Percentiles rank a stretch among this genome's conserved stretches.
These are phyloP conservation scores for Pseudorectes ferrugineus DNA, from an alignment of 2,113 vertebrate species.

Conservation along the genomic window DNA sequence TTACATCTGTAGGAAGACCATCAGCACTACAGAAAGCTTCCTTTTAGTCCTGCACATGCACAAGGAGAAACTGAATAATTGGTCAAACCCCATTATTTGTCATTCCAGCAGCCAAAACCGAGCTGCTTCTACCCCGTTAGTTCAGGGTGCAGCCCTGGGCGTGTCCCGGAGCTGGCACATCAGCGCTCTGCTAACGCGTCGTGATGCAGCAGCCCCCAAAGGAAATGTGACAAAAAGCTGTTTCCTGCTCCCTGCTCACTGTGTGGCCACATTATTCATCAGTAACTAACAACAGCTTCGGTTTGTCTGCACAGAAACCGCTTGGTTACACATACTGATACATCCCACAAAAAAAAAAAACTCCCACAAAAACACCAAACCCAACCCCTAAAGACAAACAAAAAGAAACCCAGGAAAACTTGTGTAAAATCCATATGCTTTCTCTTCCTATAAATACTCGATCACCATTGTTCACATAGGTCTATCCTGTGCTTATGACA, in stretches of 20 bases:
- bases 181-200: too few relatives aligned
- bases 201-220: not conserved
- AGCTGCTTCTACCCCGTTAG: accelerated
- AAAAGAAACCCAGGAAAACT: not conserved
- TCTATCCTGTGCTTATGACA: not conserved
- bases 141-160: not conserved
- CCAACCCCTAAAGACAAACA: not conserved
- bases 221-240: constrained; percentile 2
- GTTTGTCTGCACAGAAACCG: not conserved
- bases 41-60: not conserved
- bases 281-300: not conserved
- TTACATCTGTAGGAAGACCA: not conserved
- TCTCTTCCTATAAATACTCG: not conserved
- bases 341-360: accelerated
- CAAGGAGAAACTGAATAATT: not conserved
- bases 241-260: constrained; percentile 11
- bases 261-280: not conserved
- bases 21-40: not conserved
- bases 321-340: not conserved
- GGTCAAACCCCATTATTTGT: accelerated
- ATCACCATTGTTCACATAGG: not conserved
- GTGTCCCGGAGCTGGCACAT: not conserved
- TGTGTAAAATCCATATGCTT: not conserved
- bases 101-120: not conserved
- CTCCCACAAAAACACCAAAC: not conserved